Base-by-base conservation (phyloP, 2,797 vertebrate genomes). In the Fundulus diaphanus region DNA sequence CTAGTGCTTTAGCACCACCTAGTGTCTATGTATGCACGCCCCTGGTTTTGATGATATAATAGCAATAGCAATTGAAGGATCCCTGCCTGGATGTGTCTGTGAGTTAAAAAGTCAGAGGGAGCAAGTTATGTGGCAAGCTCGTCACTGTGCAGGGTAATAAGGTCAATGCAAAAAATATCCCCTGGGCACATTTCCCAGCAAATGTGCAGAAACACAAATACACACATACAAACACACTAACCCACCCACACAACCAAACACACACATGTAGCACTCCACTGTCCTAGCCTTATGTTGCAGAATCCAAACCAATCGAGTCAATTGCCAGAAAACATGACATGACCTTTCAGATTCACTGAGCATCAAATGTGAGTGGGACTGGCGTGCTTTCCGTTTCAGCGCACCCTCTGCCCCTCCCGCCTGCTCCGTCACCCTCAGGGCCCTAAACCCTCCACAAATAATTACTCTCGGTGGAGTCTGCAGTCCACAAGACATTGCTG, bases 291-390 rank as follows among this genome's bases (percentile, higher is more conserved):
- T 96, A 95, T 95, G 95, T 93, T 96, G 95, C 96, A 95, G 95
- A 96, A 96, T 97, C 95, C 96, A 96, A 97, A 97, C 95, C 96
- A 96, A 97, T 96, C 89, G 96, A 97, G 97, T 97, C 98, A 97
- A 97, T 97, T 97, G 97, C 96, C 95, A 95, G 96, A 97, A 98
- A 98, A 98, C 97, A 96, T 95, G 97, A 97, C 96, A 96, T 96
- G 97, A 98, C 97, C 97, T 99, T 98, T 98, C 96, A 96, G 95
- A 98, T 94, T 96, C 96, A 96, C 95, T 97, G 96, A 97, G 94
- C 96, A 96, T 97, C 95, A 97, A 94, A 95, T 92, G 83, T 95
- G 95, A 96, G 94, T 95, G 94, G 95, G 94, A 97, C 93, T 96
- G 96, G 95, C 94, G 91, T 96, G 95, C 95, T 96, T 97, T 97